Conservation (phyloP, 1,140 invertebrate genomes). For the Leptoteleia sp. region DNA sequence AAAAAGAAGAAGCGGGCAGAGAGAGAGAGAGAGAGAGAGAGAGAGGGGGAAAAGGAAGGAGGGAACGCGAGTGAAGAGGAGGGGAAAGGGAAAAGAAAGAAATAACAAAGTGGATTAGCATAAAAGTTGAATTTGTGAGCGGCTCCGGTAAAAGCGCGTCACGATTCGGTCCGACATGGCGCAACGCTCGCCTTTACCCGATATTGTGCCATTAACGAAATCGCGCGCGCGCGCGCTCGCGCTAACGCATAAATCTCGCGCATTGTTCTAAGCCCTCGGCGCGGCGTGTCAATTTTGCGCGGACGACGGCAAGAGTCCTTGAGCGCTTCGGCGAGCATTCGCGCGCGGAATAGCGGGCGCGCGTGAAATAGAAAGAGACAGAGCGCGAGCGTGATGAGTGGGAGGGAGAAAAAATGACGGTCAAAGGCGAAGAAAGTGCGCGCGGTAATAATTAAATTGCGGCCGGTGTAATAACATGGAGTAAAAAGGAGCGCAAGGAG, state of each 20-base stretch:
- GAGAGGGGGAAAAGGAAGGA: no score
- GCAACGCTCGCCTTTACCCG: background rate
- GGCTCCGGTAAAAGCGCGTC: background rate
- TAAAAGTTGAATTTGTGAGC: slow-evolving; percentile 10
- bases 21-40: no score
- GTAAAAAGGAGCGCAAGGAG: no score
- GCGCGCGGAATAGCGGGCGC: no score
- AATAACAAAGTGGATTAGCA: slow-evolving; percentile 16
- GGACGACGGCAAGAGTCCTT: slow-evolving; percentile 39
- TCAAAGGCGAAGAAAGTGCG: slow-evolving; percentile 22
- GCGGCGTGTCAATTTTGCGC: slow-evolving; percentile 21
- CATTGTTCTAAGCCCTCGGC: slow-evolving; percentile 32
- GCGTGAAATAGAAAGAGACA: slow-evolving; percentile 9
- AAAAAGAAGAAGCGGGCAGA: no score
- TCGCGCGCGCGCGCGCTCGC: no score
- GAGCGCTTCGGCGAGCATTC: no score
- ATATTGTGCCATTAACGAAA: slow-evolving; percentile 20
- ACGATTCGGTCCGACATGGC: background rate
- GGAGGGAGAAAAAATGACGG: slow-evolving; percentile 25
- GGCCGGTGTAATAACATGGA: no score
- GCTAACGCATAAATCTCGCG: slow-evolving; percentile 4
- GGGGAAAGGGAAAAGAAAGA: no score
- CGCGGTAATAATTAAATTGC: no score
- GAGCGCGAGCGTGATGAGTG: no score
- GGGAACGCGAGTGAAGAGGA: no score